phyloP scores from a whole-genome alignment of 1,140 invertebrate species.

The Chionoecetes opilio region DNA sequence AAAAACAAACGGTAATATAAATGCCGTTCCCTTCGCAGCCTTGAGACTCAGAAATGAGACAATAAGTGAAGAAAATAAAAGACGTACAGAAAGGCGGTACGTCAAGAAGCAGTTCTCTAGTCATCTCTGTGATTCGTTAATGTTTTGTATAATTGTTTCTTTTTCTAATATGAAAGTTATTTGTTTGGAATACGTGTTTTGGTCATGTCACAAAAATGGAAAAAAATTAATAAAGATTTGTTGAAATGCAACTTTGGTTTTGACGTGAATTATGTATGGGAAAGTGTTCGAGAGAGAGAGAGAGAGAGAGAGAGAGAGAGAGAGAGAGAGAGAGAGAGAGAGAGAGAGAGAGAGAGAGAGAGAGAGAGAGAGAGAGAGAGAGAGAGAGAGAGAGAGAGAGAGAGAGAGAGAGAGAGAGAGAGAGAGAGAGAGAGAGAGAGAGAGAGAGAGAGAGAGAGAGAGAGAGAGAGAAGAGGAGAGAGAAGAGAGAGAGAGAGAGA shows the following conservation, averaged over 20 bases:
- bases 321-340: constrained; percentile 39
- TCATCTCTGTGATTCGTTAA: constrained; percentile 59
- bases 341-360: neutral
- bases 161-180: neutral
- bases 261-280: no score
- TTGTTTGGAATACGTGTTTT: neutral
- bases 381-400: no score
- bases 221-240: neutral
- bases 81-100: neutral
- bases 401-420: no score
- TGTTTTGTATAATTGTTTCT: neutral
- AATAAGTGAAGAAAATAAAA: no score
- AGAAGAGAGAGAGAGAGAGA: no score
- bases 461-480: no score
- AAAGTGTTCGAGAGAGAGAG: constrained; percentile 9
- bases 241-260: neutral
- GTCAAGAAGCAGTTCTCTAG: constrained; percentile 74
- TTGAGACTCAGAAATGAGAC: neutral
- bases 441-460: no score
- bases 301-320: constrained; percentile 50
- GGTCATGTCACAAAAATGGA: neutral
- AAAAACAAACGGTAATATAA: neutral
- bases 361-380: no score
- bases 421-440: no score
- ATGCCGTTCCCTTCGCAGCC: neutral